These are phyloP conservation scores for Bombus pascuorum DNA, from an alignment of 1,140 invertebrate genomes.

Conservation along the genomic window DNA sequence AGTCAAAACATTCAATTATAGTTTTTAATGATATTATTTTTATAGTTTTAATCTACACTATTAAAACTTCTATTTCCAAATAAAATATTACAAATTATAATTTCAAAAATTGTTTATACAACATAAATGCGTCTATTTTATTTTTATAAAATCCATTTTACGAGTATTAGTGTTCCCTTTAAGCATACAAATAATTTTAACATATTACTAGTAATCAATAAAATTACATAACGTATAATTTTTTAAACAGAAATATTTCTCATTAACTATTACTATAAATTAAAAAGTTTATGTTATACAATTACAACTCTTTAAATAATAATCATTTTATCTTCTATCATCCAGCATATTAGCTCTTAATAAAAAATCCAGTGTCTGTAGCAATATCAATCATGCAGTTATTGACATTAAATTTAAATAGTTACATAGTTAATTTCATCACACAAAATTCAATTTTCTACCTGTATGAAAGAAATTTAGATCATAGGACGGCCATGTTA, in stretches of 20 bases:
- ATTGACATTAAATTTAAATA: constrained; percentile 16
- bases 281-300: constrained; percentile 11
- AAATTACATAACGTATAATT: constrained; percentile 1
- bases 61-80: not conserved
- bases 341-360: not conserved
- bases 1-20: not conserved
- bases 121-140: not conserved
- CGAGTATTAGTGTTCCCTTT: constrained; percentile 9
- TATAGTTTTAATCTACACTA: not conserved
- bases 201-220: not conserved
- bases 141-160: not conserved
- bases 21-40: not conserved
- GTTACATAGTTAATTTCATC: not conserved
- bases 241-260: not conserved
- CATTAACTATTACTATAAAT: not conserved
- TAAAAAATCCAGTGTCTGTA: constrained; percentile 15
- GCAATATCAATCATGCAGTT: constrained; percentile 17
- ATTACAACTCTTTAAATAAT: not conserved
- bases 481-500: constrained; percentile 35
- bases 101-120: not conserved
- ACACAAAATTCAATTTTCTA: not conserved
- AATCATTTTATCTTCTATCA: not conserved
- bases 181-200: not conserved
- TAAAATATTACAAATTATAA: not conserved
- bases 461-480: not conserved